phyloP scores from a whole-genome alignment of 2,888 invertebrate species.

The Drosophila quasianomalipes region DNA sequence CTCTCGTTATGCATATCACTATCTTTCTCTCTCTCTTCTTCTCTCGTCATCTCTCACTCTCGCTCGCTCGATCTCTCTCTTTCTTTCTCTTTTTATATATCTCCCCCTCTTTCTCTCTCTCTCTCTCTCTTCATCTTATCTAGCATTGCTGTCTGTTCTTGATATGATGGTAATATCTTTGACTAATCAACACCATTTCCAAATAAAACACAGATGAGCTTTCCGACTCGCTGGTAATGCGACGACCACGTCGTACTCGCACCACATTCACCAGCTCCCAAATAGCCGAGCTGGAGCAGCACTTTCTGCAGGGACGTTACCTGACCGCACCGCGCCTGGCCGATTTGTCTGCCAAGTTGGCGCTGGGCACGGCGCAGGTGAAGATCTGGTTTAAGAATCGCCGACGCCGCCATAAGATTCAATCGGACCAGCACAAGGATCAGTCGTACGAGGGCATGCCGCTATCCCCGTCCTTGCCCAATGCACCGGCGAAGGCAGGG shows the following conservation, averaged over 20 bases:
- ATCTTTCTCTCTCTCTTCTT: no score
- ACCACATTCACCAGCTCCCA: conserved; percentile 80
- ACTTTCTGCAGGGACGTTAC: conserved; percentile 77
- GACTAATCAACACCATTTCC: neutral
- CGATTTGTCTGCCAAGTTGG: conserved; percentile 73
- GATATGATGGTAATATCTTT: neutral
- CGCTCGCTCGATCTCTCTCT: no score
- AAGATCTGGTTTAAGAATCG: conserved; percentile 83
- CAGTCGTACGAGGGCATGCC: conserved; percentile 72
- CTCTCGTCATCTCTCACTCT: no score
- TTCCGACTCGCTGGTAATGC: conserved; percentile 74
- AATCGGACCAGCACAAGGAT: conserved; percentile 71
- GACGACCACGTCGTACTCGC: conserved; percentile 76
- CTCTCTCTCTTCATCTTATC: neutral
- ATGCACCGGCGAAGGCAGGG: conserved; percentile 30
- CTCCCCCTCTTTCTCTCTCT: neutral
- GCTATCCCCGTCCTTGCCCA: conserved; percentile 62
- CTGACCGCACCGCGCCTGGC: conserved; percentile 71
- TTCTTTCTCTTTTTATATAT: no score
- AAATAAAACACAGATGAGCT: conserved; percentile 61
- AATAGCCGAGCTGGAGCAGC: conserved; percentile 75
- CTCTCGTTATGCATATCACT: no score
- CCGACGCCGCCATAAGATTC: conserved; percentile 77
- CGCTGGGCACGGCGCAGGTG: conserved; percentile 74
- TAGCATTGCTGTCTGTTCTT: neutral